Conservation (phyloP, 2,113 vertebrate species). For the Clarias batrachus region DNA sequence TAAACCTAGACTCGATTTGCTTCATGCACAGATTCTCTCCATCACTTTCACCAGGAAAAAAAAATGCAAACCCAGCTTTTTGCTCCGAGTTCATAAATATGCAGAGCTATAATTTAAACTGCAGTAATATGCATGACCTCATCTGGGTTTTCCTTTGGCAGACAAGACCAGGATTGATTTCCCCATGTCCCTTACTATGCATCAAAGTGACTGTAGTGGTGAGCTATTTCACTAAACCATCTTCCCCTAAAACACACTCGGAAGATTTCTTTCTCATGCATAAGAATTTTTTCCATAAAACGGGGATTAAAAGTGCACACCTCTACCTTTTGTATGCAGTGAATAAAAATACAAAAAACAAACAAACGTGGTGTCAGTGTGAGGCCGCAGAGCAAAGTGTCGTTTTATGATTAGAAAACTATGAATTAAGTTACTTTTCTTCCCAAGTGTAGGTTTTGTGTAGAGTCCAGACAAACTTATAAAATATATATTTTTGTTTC, state of each 20-base stretch:
- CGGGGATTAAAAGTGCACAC: background rate
- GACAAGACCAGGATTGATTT: background rate
- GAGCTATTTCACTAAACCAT: background rate
- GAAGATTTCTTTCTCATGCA: background rate
- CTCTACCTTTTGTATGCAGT: background rate
- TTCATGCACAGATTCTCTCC: background rate
- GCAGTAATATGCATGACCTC: constrained; percentile 27
- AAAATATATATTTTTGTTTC: background rate
- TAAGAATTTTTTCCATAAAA: background rate
- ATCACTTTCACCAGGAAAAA: background rate
- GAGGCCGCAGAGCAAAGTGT: background rate
- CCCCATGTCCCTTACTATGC: background rate
- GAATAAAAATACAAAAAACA: background rate
- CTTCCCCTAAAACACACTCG: background rate
- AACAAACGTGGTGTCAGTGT: background rate
- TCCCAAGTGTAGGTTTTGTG: background rate
- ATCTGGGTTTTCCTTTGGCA: constrained; percentile 39
- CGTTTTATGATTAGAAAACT: background rate
- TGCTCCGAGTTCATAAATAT: background rate
- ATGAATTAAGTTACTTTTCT: background rate
- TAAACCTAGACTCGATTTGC: background rate
- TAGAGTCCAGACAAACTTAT: background rate
- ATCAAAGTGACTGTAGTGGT: background rate
- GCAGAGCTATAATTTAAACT: constrained; percentile 25
- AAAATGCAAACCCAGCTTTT: background rate